Evolutionary conservation across 2,797 vertebrate species (phyloP).

Genomic region (Menidia menidia): DNA sequence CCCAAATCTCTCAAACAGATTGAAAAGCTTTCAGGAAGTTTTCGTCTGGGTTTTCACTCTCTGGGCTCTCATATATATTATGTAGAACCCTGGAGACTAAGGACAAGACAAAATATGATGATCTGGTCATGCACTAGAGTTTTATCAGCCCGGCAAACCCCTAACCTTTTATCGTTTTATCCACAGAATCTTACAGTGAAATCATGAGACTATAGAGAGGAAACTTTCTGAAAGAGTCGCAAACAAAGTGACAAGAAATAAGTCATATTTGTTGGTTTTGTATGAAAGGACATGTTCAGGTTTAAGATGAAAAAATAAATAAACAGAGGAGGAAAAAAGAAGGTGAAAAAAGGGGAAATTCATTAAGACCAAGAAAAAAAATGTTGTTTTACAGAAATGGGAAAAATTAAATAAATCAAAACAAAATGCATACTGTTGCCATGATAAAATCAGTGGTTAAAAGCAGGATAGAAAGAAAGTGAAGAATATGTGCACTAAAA

Average conservation of each 20-base stretch:
- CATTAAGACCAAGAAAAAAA: too few relatives aligned
- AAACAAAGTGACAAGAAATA: not conserved
- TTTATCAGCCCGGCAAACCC: not conserved
- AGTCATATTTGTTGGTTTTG: not conserved
- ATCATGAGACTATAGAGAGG: too few relatives aligned
- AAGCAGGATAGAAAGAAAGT: too few relatives aligned
- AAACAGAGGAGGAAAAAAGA: not conserved
- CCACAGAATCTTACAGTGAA: too few relatives aligned
- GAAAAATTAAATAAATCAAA: too few relatives aligned
- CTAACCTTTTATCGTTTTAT: too few relatives aligned
- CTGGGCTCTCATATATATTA: not conserved
- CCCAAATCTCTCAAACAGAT: not conserved
- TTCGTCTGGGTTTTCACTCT: not conserved
- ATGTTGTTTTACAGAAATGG: too few relatives aligned
- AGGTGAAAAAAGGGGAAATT: not conserved
- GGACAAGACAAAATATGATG: not conserved
- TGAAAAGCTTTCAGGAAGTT: not conserved
- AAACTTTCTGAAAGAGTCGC: too few relatives aligned
- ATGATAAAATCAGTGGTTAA: too few relatives aligned
- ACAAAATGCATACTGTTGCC: too few relatives aligned
- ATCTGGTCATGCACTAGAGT: not conserved
- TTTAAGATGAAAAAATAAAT: not conserved
- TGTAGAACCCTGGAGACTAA: not conserved
- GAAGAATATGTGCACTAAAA: too few relatives aligned
- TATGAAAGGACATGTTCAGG: fast-evolving